Conservation (phyloP, 2,888 invertebrate genomes). For the Idaea dimidiata region DNA sequence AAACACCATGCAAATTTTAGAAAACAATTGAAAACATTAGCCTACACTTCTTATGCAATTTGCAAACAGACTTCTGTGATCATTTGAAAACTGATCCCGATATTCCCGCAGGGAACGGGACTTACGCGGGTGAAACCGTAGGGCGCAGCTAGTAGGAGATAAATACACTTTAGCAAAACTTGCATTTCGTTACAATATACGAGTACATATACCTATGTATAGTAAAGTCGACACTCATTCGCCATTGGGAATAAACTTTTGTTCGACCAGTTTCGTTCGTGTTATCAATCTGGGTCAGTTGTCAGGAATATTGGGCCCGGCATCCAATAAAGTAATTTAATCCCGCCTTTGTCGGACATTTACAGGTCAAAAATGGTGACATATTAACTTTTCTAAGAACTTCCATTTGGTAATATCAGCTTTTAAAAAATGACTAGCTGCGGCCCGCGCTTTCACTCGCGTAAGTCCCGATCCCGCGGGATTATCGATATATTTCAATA, state of each 20-base stretch:
- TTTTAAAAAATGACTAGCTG: background rate
- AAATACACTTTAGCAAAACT: background rate
- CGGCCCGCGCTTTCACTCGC: too few species aligned
- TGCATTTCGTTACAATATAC: background rate
- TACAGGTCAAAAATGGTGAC: background rate
- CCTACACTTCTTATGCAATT: too few species aligned
- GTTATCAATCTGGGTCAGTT: slow-evolving; percentile 27
- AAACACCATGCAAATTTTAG: too few species aligned
- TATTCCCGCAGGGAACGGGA: too few species aligned
- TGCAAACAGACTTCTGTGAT: too few species aligned
- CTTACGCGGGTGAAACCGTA: too few species aligned
- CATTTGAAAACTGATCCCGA: too few species aligned
- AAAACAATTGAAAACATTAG: too few species aligned
- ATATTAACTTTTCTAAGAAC: background rate
- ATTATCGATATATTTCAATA: too few species aligned
- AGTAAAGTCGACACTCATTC: background rate
- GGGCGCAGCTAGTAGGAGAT: too few species aligned
- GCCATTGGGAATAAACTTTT: background rate
- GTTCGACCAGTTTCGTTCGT: background rate
- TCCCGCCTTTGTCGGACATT: background rate
- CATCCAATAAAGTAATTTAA: slow-evolving; percentile 19
- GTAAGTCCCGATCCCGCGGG: too few species aligned
- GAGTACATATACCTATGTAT: too few species aligned
- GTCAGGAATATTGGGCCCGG: slow-evolving; percentile 15
- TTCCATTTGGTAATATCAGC: background rate